phyloP scores from a whole-genome alignment of 2,797 vertebrate species.

The Vipera latastei region DNA sequence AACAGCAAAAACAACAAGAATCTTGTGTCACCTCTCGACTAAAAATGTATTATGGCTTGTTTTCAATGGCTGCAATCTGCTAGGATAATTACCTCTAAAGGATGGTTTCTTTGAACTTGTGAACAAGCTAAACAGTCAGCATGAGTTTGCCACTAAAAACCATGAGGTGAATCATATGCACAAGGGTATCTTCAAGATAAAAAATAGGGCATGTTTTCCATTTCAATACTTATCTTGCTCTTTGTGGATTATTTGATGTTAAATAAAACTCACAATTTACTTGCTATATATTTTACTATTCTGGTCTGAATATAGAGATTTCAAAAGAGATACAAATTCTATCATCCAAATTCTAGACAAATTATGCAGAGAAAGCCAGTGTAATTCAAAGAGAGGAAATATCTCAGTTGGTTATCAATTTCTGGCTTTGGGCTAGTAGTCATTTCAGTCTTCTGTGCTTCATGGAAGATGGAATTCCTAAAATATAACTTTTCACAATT shows the following conservation, averaged over 20 bases:
- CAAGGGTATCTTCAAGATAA: not conserved
- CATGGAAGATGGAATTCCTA: slow-evolving; percentile 2
- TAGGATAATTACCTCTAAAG: not conserved
- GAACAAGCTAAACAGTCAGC: not conserved
- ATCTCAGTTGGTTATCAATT: slow-evolving; percentile 11
- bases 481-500: not conserved
- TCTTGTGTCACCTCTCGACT: not conserved
- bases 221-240: not conserved
- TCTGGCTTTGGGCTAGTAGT: not conserved
- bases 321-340: not conserved
- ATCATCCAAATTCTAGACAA: not conserved
- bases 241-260: not conserved
- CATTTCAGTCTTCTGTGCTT: slow-evolving; percentile 18
- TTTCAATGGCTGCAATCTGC: not conserved
- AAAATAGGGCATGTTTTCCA: not conserved
- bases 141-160: not conserved
- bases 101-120: not conserved
- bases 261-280: not conserved
- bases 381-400: slow-evolving; percentile 9
- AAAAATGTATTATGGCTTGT: not conserved
- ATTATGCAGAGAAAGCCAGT: not conserved
- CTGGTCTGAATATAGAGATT: not conserved
- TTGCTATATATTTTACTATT: not conserved
- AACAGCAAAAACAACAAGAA: not conserved
- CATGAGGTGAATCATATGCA: not conserved